Conservation (phyloP, 2,113 vertebrate species). For the Leiothrix lutea region DNA sequence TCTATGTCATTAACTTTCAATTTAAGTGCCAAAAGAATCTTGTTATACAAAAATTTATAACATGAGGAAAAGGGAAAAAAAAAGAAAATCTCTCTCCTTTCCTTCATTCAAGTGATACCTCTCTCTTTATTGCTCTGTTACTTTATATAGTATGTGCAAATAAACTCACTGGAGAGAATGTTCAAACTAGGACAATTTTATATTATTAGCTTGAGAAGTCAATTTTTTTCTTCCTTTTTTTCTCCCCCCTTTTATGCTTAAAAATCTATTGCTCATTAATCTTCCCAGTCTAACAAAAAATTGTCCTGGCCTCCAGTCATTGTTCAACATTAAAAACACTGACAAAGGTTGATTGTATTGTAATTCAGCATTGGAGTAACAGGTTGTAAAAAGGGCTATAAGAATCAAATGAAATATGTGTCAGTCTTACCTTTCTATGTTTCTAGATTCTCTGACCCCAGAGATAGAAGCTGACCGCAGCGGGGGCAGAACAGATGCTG, state of each 20-base stretch:
- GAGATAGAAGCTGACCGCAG: conserved; percentile 99
- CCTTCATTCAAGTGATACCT: neutral
- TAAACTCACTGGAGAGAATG: neutral
- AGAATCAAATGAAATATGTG: conserved; percentile 77
- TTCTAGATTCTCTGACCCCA: conserved; percentile 99
- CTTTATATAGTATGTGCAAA: conserved; percentile 11
- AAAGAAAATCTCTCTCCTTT: neutral
- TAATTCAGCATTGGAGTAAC: conserved; percentile 73
- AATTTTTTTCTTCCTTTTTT: neutral
- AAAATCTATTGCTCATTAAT: conserved; percentile 63
- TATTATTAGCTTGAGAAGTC: conserved; percentile 39
- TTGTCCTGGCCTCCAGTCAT: conserved; percentile 58
- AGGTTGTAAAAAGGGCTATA: conserved; percentile 74
- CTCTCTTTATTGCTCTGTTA: neutral
- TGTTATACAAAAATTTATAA: neutral
- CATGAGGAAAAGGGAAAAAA: neutral
- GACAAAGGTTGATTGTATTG: conserved; percentile 73
- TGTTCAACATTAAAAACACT: conserved; percentile 73
- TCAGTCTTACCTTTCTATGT: conserved; percentile 87
- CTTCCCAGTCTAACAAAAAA: conserved; percentile 52
- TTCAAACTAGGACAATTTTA: conserved; percentile 22
- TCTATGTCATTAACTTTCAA: neutral
- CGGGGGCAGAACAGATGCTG: conserved; percentile 99
- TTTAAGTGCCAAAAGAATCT: neutral
- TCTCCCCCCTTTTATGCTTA: neutral